Evolutionary conservation across 2,888 invertebrate species (phyloP).

Genomic region (Pseudolycoriella hygida): DNA sequence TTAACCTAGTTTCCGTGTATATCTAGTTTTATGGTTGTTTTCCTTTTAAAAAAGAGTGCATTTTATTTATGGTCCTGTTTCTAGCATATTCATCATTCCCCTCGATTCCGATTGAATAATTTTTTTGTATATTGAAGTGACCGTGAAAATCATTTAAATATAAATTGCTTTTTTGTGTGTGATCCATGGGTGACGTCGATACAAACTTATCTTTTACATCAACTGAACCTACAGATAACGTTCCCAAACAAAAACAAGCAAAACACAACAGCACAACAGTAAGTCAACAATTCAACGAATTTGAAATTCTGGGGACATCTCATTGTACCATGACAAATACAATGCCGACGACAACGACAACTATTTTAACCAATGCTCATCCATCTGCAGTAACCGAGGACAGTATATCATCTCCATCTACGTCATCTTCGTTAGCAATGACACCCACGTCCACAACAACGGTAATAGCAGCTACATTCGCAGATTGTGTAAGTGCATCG

Average conservation of each 20-base stretch:
- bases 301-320: background rate
- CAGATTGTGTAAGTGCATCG: slow-evolving; percentile 2
- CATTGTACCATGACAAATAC: slow-evolving; percentile 1
- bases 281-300: background rate
- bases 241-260: background rate
- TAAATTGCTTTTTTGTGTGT: background rate
- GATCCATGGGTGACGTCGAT: background rate
- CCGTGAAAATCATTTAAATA: no score
- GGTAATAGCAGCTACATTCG: background rate
- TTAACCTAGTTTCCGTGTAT: background rate
- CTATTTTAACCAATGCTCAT: slow-evolving; percentile 2
- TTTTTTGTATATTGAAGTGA: background rate
- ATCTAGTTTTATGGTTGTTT: no score
- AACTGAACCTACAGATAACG: background rate
- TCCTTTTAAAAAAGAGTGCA: no score
- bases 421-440: slow-evolving; percentile 2
- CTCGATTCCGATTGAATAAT: no score
- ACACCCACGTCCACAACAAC: background rate
- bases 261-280: background rate
- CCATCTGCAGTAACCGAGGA: background rate
- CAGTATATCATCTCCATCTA: slow-evolving; percentile 4
- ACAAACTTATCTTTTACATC: background rate
- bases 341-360: slow-evolving; percentile 1
- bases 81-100: no score
- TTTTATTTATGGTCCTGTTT: no score